phyloP scores from a whole-genome alignment of 2,888 invertebrate species.

The Monochamus alternatus region DNA sequence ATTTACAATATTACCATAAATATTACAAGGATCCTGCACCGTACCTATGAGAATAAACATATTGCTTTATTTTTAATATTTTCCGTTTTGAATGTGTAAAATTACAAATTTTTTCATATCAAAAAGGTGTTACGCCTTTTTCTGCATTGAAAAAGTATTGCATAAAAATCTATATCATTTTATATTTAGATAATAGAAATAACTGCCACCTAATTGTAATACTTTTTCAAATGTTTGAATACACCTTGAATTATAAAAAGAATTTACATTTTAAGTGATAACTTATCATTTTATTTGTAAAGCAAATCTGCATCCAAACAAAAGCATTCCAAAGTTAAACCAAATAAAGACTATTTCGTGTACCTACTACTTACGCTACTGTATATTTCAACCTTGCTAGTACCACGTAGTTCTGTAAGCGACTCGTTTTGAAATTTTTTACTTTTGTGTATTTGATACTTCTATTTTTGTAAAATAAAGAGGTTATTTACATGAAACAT shows the following conservation, averaged over 20 bases:
- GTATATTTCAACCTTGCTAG: slow-evolving; percentile 16
- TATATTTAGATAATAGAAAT: background rate
- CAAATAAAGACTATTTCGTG: slow-evolving; percentile 34
- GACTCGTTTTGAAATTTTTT: slow-evolving; percentile 25
- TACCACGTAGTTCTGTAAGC: slow-evolving; percentile 12
- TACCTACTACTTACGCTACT: slow-evolving; percentile 11
- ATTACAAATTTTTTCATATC: too few species aligned
- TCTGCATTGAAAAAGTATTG: too few species aligned
- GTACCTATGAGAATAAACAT: too few species aligned
- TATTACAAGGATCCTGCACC: too few species aligned
- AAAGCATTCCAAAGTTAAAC: slow-evolving; percentile 40
- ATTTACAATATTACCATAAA: too few species aligned
- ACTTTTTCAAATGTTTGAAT: too few species aligned
- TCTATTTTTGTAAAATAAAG: slow-evolving; percentile 42
- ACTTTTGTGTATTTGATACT: slow-evolving; percentile 38
- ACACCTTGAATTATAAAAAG: background rate
- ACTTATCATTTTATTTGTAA: background rate
- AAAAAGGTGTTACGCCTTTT: too few species aligned
- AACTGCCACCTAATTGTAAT: background rate
- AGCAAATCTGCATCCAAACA: slow-evolving; percentile 10
- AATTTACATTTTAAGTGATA: too few species aligned
- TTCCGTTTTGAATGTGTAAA: too few species aligned
- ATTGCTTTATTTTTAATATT: too few species aligned
- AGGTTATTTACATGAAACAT: slow-evolving; percentile 36
- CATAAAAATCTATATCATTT: too few species aligned